Conservation (phyloP, 1,140 invertebrate genomes). For the Saxidomus purpurata region DNA sequence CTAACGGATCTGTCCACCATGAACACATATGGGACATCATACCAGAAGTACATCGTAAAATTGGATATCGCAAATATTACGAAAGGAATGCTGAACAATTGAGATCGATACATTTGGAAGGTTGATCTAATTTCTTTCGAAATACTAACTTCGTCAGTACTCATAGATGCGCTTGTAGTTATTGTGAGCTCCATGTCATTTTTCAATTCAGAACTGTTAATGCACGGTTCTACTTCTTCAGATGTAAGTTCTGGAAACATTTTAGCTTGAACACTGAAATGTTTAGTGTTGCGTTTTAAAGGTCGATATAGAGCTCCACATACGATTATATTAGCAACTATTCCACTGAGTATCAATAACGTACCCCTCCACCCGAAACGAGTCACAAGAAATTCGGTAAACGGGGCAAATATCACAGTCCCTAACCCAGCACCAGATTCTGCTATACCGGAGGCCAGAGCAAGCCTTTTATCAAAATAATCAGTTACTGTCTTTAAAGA, state of each 20-base stretch:
- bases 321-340: constrained; percentile 92
- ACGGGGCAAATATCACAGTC: constrained; percentile 84
- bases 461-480: constrained; percentile 96
- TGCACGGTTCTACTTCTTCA: not conserved
- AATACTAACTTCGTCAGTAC: not conserved
- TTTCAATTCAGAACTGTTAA: not conserved
- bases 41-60: constrained; percentile 82
- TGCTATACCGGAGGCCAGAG: constrained; percentile 96
- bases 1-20: constrained; percentile 75
- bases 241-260: not conserved
- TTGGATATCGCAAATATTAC: constrained; percentile 79
- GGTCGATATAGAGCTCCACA: constrained; percentile 94
- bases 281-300: constrained; percentile 81
- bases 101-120: not conserved
- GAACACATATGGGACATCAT: constrained; percentile 83
- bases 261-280: not conserved
- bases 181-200: not conserved
- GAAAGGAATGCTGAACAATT: constrained; percentile 72
- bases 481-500: constrained; percentile 90
- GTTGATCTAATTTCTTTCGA: not conserved
- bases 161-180: no score
- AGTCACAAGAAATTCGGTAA: constrained; percentile 80
- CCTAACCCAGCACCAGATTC: constrained; percentile 85
- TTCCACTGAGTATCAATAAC: constrained; percentile 93
- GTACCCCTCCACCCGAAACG: constrained; percentile 86